Evolutionary conservation across 2,113 vertebrate species (phyloP).

Genomic region (Callopanchax toddi): DNA sequence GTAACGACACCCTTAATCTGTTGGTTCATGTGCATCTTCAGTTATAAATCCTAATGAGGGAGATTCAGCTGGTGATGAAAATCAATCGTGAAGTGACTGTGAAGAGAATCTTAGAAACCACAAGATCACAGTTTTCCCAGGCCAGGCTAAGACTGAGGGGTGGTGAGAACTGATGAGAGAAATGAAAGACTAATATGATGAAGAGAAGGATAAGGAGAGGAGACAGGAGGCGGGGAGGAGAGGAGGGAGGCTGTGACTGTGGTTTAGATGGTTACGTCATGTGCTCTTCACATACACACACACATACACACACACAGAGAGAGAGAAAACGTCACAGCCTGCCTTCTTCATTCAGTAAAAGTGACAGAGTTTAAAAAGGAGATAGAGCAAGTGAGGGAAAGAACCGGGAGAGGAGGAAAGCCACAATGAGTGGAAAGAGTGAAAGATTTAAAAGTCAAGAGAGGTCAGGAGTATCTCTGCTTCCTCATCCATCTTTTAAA

Average conservation of each 20-base stretch:
- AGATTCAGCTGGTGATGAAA: conserved; percentile 27
- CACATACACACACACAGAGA: conserved; percentile 20
- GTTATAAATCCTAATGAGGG: neutral
- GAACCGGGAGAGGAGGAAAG: conserved; percentile 14
- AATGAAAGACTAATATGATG: neutral
- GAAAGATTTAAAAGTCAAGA: conserved; percentile 68
- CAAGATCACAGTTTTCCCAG: conserved; percentile 15
- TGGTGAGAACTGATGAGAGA: conserved; percentile 4
- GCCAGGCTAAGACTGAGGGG: conserved; percentile 2
- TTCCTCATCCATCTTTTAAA: conserved; percentile 59
- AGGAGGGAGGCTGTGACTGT: conserved; percentile 41
- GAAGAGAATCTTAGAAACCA: conserved; percentile 24
- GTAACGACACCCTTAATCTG: neutral
- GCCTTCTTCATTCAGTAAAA: conserved; percentile 38
- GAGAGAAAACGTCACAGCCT: conserved; percentile 29
- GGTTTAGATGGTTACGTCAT: conserved; percentile 65
- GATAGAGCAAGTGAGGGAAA: conserved; percentile 24
- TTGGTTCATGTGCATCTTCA: neutral
- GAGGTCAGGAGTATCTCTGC: conserved; percentile 66
- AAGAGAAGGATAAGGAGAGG: conserved; percentile 1
- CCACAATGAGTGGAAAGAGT: conserved; percentile 54
- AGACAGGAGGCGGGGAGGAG: conserved; percentile 2
- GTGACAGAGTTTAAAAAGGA: conserved; percentile 53
- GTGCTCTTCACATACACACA: conserved; percentile 46
- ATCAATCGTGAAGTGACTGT: conserved; percentile 25